A percentile compares a stretch with the other conserved stretches of the same genome.
phyloP scores from a whole-genome alignment of 2,888 invertebrate species.

The Pantelozetes paolii region DNA sequence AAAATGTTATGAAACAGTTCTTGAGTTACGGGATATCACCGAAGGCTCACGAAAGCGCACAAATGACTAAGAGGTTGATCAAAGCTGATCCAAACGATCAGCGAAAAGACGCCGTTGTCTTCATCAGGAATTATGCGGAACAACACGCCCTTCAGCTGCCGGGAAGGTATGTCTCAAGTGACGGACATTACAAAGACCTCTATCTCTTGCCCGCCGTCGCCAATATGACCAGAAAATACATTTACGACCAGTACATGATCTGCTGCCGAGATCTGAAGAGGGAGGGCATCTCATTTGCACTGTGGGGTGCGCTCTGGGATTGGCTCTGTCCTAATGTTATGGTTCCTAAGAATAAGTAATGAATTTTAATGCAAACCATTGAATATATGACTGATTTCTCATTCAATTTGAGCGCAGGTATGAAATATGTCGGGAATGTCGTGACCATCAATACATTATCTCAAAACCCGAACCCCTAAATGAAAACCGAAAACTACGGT shows the following conservation, averaged over 20 bases:
- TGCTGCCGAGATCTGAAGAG: constrained; percentile 14
- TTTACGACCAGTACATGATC: constrained; percentile 38
- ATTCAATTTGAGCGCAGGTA: background rate
- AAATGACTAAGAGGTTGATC: constrained; percentile 21
- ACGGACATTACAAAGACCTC: constrained; percentile 8
- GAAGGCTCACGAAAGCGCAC: constrained; percentile 32
- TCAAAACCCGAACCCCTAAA: constrained; percentile 18
- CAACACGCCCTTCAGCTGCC: constrained; percentile 39
- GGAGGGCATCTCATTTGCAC: constrained; percentile 38
- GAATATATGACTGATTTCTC: background rate
- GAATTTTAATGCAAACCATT: background rate
- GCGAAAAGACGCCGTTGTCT: constrained; percentile 32
- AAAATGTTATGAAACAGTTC: constrained; percentile 41
- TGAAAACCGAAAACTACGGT: constrained; percentile 6
- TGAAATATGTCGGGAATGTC: constrained; percentile 40
- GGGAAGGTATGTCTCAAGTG: constrained; percentile 19
- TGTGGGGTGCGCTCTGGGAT: constrained; percentile 40
- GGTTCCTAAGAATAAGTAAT: constrained; percentile 31
- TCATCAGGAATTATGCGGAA: constrained; percentile 34
- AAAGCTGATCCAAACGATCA: constrained; percentile 26
- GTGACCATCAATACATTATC: constrained; percentile 32
- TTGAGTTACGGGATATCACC: constrained; percentile 28
- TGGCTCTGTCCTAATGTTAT: constrained; percentile 35
- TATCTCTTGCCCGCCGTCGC: constrained; percentile 34
- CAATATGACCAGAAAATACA: constrained; percentile 36